A percentile compares a stretch with the other conserved stretches of the same genome.
phyloP scores from a whole-genome alignment of 2,797 vertebrate species.

The Periophthalmus magnuspinnatus region DNA sequence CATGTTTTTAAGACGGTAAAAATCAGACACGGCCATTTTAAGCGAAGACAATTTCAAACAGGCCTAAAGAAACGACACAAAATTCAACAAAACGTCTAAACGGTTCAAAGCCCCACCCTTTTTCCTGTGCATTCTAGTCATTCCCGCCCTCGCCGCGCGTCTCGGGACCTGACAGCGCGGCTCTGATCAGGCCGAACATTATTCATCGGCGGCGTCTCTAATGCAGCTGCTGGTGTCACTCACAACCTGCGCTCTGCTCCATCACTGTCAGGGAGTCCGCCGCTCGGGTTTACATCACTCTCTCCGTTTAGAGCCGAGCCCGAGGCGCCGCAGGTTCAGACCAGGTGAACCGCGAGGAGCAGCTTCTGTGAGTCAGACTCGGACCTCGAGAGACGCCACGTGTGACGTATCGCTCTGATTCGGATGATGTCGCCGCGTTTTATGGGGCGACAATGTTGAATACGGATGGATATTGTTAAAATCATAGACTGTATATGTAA shows the following conservation, averaged over 20 bases:
- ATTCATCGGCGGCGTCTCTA: conserved; percentile 43
- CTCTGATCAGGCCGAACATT: conserved; percentile 39
- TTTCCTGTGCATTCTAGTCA: not conserved
- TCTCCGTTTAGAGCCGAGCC: conserved; percentile 2
- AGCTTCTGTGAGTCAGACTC: not conserved
- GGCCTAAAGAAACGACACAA: too few species aligned
- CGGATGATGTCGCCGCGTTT: too few species aligned
- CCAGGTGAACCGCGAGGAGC: conserved; percentile 19
- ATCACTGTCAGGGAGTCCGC: conserved; percentile 41
- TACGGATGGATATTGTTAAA: too few species aligned
- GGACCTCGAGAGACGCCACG: too few species aligned
- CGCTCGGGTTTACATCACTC: conserved; percentile 29
- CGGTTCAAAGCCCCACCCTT: too few species aligned
- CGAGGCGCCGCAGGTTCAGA: conserved; percentile 9
- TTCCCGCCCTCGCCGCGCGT: conserved; percentile 4
- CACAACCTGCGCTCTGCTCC: conserved; percentile 37
- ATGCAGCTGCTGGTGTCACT: conserved; percentile 35
- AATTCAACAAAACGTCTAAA: too few species aligned
- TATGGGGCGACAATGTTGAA: too few species aligned
- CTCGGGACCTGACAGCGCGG: conserved; percentile 32
- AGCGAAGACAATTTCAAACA: too few species aligned
- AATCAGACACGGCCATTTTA: too few species aligned
- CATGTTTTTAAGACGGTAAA: too few species aligned
- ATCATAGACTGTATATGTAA: too few species aligned
- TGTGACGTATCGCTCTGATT: too few species aligned